These are phyloP conservation scores for Tiaroga cobitis DNA, from an alignment of 2,797 vertebrate species.

Conservation along the genomic window DNA sequence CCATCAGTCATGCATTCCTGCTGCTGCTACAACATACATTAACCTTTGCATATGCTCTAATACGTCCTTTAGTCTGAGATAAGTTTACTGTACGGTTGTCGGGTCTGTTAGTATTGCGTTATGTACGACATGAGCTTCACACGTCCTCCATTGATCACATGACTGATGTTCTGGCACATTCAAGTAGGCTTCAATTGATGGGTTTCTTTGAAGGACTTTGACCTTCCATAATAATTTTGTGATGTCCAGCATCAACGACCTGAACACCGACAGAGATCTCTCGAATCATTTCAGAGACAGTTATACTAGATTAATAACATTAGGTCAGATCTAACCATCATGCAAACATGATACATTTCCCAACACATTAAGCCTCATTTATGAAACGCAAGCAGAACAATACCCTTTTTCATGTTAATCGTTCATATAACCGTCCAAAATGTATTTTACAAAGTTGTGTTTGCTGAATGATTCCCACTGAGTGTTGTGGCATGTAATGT, in stretches of 20 bases:
- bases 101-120: not conserved
- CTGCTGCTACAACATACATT: not conserved
- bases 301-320: not conserved
- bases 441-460: not conserved
- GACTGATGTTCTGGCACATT: not conserved
- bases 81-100: too few species aligned
- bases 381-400: not conserved
- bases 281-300: not conserved
- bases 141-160: not conserved
- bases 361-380: not conserved
- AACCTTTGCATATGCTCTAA: not conserved
- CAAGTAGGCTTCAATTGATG: not conserved
- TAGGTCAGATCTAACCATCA: not conserved
- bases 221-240: constrained; percentile 25
- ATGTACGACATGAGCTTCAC: not conserved
- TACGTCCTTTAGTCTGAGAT: not conserved
- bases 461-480: not conserved
- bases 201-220: not conserved
- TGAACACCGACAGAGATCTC: not conserved
- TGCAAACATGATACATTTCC: not conserved
- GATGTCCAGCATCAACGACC: constrained; percentile 52
- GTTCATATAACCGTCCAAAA: not conserved
- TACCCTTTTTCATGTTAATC: too few species aligned
- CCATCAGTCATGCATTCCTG: not conserved
- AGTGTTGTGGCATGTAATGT: not conserved